Evolutionary conservation across 2,797 vertebrate genomes (phyloP), one percentile per base, ranked within the genome.

Genomic region (Bradypodion ventrale): DNA sequence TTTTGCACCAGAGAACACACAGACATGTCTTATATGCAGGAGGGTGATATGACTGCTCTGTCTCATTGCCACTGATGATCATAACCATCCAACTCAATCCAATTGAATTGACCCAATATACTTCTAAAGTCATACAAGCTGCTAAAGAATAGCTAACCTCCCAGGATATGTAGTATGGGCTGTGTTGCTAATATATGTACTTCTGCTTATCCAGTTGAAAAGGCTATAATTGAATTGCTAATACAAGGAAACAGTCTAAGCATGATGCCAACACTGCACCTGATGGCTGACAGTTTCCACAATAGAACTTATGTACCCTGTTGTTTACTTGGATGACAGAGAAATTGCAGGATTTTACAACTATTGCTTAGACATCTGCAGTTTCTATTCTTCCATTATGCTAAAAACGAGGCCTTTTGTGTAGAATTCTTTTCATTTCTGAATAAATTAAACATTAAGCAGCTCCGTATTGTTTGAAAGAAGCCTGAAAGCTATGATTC

Each of bases 201-300:
- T 85, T 80, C 78, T 83, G 70, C 60, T 83, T 78, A 75, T 40
- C 59, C 23, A 60, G 16, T 66, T 46, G 29, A 84, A 83, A 88
- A 91, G 79, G 59, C n/a, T 86, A 84, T 89, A 91, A 87, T 87
- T 79, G 70, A 63, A 77, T 88, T 92, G 72, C 35, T 65, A 80
- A 82, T 78, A 87, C 68, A 85, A 79, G 72, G 85, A 78, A 79
- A 56, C 83, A 85, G 77, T 85, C 68, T 87, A 87, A 87, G 69
- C 75, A 78, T 87, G 81, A 89, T 89, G 89, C 90, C 89, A 91
- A 80, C 68, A 87, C 83, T 87, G 73, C 84, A 85, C 68, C 74
- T 79, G 49, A 69, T 73, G 82, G 79, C 82, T 91, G 44, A 72
- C 90, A 90, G 72, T 88, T 83, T 76, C 77, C 60, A 87, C 77